Conservation (phyloP, 1,140 invertebrate genomes). For the Rhyzopertha dominica region DNA sequence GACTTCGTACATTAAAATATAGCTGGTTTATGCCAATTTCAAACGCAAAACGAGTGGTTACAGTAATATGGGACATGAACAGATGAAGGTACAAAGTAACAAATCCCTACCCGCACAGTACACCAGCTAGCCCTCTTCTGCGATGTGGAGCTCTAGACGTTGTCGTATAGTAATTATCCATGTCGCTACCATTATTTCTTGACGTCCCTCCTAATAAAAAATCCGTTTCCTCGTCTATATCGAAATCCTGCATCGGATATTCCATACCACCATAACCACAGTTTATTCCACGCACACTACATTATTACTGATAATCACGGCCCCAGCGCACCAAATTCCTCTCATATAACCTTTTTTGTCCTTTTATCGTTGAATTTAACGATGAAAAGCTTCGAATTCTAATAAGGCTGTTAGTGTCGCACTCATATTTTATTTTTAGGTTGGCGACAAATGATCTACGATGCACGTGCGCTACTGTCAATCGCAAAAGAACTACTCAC, state of each 20-base stretch:
- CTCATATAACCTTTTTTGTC: not conserved
- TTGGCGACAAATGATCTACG: too few relatives aligned
- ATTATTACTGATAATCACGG: constrained; percentile 8
- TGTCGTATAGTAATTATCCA: constrained; percentile 42
- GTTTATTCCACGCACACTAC: constrained; percentile 5
- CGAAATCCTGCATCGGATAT: constrained; percentile 53
- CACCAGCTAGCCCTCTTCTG: constrained; percentile 28
- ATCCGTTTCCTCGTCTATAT: constrained; percentile 62
- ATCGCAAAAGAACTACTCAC: too few relatives aligned
- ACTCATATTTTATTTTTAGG: too few relatives aligned
- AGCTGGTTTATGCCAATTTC: too few relatives aligned
- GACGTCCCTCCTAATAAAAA: constrained; percentile 54
- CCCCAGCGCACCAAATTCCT: not conserved
- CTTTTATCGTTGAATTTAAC: not conserved
- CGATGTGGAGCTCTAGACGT: constrained; percentile 38
- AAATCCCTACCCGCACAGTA: constrained; percentile 52
- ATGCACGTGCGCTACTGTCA: too few relatives aligned
- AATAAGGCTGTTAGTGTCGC: not conserved
- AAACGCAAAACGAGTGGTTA: too few relatives aligned
- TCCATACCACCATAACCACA: constrained; percentile 36
- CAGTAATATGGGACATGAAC: not conserved
- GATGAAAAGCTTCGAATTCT: not conserved
- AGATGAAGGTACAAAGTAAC: too few relatives aligned
- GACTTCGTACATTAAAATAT: too few relatives aligned
- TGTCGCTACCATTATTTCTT: constrained; percentile 41